Base-by-base conservation (phyloP, 2,113 vertebrate genomes). In the Antechinus stuartii region DNA sequence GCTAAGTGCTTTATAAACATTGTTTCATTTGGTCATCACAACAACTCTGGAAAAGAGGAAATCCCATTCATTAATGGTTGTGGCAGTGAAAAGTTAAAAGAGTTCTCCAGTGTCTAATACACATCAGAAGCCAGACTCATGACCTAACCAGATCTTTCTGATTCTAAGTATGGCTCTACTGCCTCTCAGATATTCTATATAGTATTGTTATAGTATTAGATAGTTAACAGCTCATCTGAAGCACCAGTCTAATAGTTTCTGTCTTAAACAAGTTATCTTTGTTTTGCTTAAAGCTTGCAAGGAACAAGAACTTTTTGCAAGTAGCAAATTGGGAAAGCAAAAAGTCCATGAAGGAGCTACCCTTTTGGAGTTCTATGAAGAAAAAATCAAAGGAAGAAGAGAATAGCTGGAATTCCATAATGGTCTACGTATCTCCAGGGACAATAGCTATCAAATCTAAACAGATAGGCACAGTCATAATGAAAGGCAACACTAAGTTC, bases 381-480 rank as follows among this genome's bases (percentile, higher is more conserved):
- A 10, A 25, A 91, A 49, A 95, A 46, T 90, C 92, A 68, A 53
- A 93, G 46, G 6, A 91, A 54, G 54, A 9, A 49, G 22, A 54
- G n/a, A 96, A 96, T 93, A 24, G 35, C 47, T 52, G 90, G 61
- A 95, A 92, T 92, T 14, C 46, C 92, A 91, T 95, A n/a, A 91
- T 25, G 54, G 23, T 50, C 7, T 90, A 92, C 35, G 57, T 56
- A 89, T 93, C 76, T 50, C 35, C 97, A 57, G 53, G 9, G 55
- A 2, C 27, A 8, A 68, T 42, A 10, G 57, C 46, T 47, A 8
- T 57, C 24, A 90, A 84, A 46, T 76, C 92, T 91, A 93, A 8
- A 55, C 94, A 55, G 61, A 89, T 7, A 90, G 9, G 92, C 47
- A 84, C 0, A 68, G 53, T 55, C 96, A 54, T 90, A 49, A 49